Base-by-base conservation (phyloP, 2,888 invertebrate species). In the Lithodes maja region DNA sequence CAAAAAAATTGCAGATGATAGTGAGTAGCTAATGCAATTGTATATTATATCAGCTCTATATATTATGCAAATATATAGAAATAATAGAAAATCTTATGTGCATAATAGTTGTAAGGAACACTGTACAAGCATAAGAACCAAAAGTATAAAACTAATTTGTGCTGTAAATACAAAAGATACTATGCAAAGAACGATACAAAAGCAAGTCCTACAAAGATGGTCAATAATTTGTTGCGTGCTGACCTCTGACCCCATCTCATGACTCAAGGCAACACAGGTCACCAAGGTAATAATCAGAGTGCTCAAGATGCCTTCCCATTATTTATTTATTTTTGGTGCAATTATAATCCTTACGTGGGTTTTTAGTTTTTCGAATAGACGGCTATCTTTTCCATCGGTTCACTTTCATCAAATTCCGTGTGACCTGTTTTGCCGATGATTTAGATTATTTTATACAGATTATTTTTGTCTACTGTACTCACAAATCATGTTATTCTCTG, bases 271-370 rank as follows among this genome's bases (percentile, higher is more conserved):
- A 83, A 83, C 81, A 83, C 33, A 86, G 86, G 86, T 86, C 86
- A 82, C 50, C 71, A 77, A 61, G n/a, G 50, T 52, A n/a, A 7
- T 49, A 17, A n/a, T 7, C 50, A 52, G 53, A 50, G 55, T 87
- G 87, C 83, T 87, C 87, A 87, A 87, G 83, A 78, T 49, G 61
- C 83, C 87, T 87, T 87, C 68, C 78, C 83, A 52, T 15, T 87
- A 83, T 83, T 87, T 87, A 83, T 83, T 87, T 83, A 83, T 83
- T 74, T 77, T 71, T 83, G 49, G 74, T 83, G 78, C 69, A 81
- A 71, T 78, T 82, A 61, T 12, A 74, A 53, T 74, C 50, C 53
- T 69, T 53, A 86, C 77, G 54, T 74, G 55, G 53, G 52, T 49
- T 71, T 80, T 81, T 33, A 33, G 33, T 33, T 33, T 33, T 33